Evolutionary conservation across 2,888 invertebrate species (phyloP), one percentile per base, ranked within the genome.

Genomic region (Cotesia congregata): DNA sequence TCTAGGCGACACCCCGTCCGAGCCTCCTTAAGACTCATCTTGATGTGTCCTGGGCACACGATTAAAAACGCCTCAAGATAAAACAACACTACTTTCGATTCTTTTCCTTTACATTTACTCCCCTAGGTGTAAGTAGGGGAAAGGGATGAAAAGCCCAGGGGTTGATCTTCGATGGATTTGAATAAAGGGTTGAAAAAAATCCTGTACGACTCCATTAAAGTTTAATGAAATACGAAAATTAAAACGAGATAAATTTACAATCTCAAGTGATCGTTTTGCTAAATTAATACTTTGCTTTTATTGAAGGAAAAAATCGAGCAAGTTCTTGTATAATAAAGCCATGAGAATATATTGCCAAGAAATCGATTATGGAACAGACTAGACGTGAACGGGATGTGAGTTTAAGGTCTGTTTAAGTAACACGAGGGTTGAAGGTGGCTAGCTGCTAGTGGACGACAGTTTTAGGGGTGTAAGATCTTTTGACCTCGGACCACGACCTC

Each of bases 401-500:
- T 88, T 88, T 86, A 88, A 87, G 87, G 87, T 88, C 87, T 86
- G 67, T 77, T 65, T 15, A 17, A 75, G 71, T 72, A 77, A 74
- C 73, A 77, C 69, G 75, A 79, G 78, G 80, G 78, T 77, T 67
- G 79, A 76, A 76, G 73, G 74, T 70, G 50, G 50, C 50, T 50
- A 50, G 50, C 9, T 50, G 12, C 0, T 85, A 85, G 84, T 85
- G 86, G 85, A 87, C 86, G 88, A 87, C 88, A 87, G 85, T 88
- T 88, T 86, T 87, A 68, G 71, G 74, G 86, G 86, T 87, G 85
- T 88, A 88, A 88, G 88, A 88, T 86, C 85, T 85, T 85, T 86
- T 88, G 88, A 88, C 89, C 89, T 84, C 86, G 84, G 87, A 86
- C 86, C 86, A 83, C 84, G 86, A 88, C 87, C 88, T 87, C 88